Conservation (phyloP, 2,113 vertebrate species). For the Etheostoma spectabile region DNA sequence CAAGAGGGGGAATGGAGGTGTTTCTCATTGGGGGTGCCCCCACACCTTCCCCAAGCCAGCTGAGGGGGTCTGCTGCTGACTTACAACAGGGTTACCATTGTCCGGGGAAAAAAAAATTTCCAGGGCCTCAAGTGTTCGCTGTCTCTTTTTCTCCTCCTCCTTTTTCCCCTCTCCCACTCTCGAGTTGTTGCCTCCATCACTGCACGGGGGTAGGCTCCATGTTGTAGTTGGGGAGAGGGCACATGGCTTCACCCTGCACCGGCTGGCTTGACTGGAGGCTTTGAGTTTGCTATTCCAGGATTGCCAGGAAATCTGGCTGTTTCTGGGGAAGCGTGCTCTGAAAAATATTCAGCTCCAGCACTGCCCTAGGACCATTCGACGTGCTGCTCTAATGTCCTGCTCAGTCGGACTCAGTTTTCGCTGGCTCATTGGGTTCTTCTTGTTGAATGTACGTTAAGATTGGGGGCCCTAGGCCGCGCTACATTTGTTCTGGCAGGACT, state of each 20-base stretch:
- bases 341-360: conserved; percentile 90
- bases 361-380: conserved; percentile 83
- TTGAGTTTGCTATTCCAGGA: conserved; percentile 87
- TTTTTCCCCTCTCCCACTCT: conserved; percentile 91
- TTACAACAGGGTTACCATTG: conserved; percentile 90
- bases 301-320: conserved; percentile 87
- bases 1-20: conserved; percentile 94
- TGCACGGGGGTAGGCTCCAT: conserved; percentile 91
- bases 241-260: conserved; percentile 90
- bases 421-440: conserved; percentile 96
- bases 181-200: conserved; percentile 90
- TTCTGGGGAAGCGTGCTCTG: conserved; percentile 88
- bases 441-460: conserved; percentile 99
- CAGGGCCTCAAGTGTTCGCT: conserved; percentile 97
- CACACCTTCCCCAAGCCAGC: conserved; percentile 86
- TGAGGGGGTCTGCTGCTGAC: conserved; percentile 88
- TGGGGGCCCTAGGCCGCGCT: conserved; percentile 98
- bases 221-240: conserved; percentile 93
- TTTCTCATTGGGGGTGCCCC: conserved; percentile 91
- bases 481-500: conserved; percentile 99
- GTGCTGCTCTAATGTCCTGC: conserved; percentile 88
- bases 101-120: conserved; percentile 95
- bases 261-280: conserved; percentile 87
- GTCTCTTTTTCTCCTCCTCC: conserved; percentile 98
- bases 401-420: conserved; percentile 97